Evolutionary conservation across 2,113 vertebrate genomes (phyloP).

Genomic region (Eretmochelys imbricata): DNA sequence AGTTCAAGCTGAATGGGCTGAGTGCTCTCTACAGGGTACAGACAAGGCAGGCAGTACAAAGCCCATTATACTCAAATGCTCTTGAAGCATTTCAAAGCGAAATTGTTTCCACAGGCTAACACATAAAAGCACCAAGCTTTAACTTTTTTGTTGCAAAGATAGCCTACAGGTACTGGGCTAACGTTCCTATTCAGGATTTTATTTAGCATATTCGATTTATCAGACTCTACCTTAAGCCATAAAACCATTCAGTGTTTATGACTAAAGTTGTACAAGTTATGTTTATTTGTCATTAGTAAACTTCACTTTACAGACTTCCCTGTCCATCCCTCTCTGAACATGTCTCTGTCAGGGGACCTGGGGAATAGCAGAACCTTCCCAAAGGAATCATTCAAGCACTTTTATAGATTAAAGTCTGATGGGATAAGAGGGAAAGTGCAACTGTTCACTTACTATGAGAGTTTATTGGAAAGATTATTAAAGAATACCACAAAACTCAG

Average conservation of each 20-base stretch:
- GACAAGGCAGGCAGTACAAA: constrained; percentile 81
- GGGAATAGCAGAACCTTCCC: neutral
- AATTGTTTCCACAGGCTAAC: constrained; percentile 84
- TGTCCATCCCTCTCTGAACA: neutral
- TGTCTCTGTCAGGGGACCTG: neutral
- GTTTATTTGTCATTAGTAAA: constrained; percentile 71
- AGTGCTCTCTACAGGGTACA: constrained; percentile 84
- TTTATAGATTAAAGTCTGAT: neutral
- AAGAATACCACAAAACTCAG: neutral
- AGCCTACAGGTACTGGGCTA: constrained; percentile 74
- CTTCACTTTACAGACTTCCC: constrained; percentile 40
- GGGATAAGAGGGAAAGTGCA: neutral
- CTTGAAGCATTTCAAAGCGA: constrained; percentile 84
- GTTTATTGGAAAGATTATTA: neutral
- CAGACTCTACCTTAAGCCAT: constrained; percentile 84
- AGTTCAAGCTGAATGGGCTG: constrained; percentile 89
- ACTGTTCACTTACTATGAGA: neutral
- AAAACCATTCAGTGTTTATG: constrained; percentile 80
- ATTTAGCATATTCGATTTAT: constrained; percentile 85
- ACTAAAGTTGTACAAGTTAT: constrained; percentile 53
- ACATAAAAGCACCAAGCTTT: constrained; percentile 76
- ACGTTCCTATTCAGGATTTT: constrained; percentile 65
- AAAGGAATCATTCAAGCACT: neutral
- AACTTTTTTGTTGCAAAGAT: constrained; percentile 74
- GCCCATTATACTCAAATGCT: constrained; percentile 86